Evolutionary conservation across 2,113 vertebrate genomes (phyloP).

Genomic region (Ptyas mucosa): DNA sequence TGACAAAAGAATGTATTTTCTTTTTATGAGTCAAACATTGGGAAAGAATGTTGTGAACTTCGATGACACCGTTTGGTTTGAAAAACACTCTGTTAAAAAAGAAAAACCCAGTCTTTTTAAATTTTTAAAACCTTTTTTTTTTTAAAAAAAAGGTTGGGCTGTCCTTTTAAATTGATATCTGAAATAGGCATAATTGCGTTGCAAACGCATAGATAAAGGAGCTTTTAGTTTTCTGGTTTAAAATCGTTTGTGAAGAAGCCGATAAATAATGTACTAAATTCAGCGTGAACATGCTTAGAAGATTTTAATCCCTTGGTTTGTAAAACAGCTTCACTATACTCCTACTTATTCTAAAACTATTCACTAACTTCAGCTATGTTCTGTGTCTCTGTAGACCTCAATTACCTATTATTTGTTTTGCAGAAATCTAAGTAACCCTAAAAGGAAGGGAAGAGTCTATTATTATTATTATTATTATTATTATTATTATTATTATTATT

Average conservation of each 20-base stretch:
- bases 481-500: too few species aligned
- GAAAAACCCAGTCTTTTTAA: slow-evolving; percentile 45
- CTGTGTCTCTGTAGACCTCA: slow-evolving; percentile 21
- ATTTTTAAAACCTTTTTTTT: slow-evolving; percentile 42
- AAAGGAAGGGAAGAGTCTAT: too few species aligned
- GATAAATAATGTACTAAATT: slow-evolving; percentile 48
- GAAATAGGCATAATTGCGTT: slow-evolving; percentile 54
- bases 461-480: too few species aligned
- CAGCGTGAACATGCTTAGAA: slow-evolving; percentile 20
- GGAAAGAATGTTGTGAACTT: slow-evolving; percentile 29
- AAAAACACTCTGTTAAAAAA: slow-evolving; percentile 45
- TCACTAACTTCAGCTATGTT: slow-evolving; percentile 1
- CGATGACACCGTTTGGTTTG: slow-evolving; percentile 50
- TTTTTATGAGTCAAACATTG: slow-evolving; percentile 47
- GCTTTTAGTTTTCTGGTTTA: slow-evolving; percentile 29
- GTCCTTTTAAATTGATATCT: slow-evolving; percentile 67
- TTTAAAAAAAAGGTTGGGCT: slow-evolving; percentile 43
- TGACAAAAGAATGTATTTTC: slow-evolving; percentile 53
- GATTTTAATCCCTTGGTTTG: slow-evolving; percentile 49
- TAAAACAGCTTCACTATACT: slow-evolving; percentile 31
- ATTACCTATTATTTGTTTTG: slow-evolving; percentile 20
- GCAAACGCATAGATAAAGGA: slow-evolving; percentile 59
- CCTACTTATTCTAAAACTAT: slow-evolving; percentile 31
- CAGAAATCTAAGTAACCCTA: neutral
- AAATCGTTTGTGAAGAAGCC: slow-evolving; percentile 37